A percentile compares a stretch with the other conserved stretches of the same genome.
These are phyloP conservation scores for Poeciliopsis retropinna DNA, from an alignment of 2,113 vertebrate genomes.

Conservation along the genomic window DNA sequence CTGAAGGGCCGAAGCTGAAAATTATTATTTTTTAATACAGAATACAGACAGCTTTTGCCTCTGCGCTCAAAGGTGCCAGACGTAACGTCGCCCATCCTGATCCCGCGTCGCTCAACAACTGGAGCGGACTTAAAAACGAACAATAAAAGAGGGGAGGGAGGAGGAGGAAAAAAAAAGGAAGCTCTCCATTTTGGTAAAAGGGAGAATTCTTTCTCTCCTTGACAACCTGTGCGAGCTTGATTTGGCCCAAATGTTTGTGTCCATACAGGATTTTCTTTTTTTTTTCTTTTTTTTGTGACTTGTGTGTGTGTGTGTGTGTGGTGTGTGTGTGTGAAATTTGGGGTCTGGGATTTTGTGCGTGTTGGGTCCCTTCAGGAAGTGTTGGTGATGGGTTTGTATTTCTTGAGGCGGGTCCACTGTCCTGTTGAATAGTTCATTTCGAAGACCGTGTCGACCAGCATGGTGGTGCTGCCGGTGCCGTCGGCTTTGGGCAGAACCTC, in stretches of 20 bases:
- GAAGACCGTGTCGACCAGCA: constrained; percentile 98
- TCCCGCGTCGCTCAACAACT: not conserved
- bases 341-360: not conserved
- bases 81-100: constrained; percentile 14
- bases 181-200: constrained; percentile 66
- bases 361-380: constrained; percentile 82
- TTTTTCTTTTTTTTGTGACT: not conserved
- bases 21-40: constrained; percentile 45
- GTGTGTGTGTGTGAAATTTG: not conserved
- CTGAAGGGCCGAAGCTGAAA: constrained; percentile 46
- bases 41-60: constrained; percentile 54
- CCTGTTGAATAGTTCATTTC: constrained; percentile 99
- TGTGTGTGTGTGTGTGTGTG: constrained; percentile 38
- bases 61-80: constrained; percentile 39
- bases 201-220: constrained; percentile 52
- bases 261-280: constrained; percentile 34
- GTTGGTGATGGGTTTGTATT: constrained; percentile 98
- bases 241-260: constrained; percentile 68
- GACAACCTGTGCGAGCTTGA: constrained; percentile 29
- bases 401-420: constrained; percentile 99
- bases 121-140: constrained; percentile 56
- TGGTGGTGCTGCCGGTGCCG: constrained; percentile 97
- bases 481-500: constrained; percentile 94
- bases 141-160: constrained; percentile 47
- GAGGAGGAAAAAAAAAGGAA: constrained; percentile 23